A percentile compares a stretch with the other conserved stretches of the same genome.
These are phyloP conservation scores for Charadrius vociferus DNA, from an alignment of 2,113 vertebrate genomes.

Conservation along the genomic window DNA sequence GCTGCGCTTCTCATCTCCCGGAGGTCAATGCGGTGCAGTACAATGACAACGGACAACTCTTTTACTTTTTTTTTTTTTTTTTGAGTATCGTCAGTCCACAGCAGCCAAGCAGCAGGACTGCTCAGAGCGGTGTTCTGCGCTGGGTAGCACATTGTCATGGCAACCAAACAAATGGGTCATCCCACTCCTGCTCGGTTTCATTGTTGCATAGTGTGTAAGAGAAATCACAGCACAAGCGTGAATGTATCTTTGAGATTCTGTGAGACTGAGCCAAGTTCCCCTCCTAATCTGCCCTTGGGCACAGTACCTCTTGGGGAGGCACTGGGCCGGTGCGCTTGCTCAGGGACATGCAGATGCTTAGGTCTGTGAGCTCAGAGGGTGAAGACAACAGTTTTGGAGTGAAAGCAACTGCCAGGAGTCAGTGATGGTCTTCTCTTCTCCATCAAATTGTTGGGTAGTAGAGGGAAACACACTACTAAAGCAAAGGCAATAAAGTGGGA, in stretches of 20 bases:
- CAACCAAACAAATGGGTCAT: conserved; percentile 59
- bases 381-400: not conserved
- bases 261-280: not conserved
- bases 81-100: not conserved
- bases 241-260: not conserved
- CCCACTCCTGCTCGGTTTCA: not conserved
- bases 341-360: not conserved
- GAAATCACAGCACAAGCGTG: not conserved
- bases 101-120: not conserved
- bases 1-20: not conserved
- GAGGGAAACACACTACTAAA: not conserved
- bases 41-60: not conserved
- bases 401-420: not conserved
- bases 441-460: not conserved
- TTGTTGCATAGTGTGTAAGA: not conserved
- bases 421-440: not conserved
- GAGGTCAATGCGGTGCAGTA: not conserved
- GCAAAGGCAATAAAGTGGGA: not conserved
- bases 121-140: not conserved
- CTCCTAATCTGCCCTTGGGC: not conserved
- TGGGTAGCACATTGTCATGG: conserved; percentile 32
- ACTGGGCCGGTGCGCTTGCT: no score
- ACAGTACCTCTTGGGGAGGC: accelerated
- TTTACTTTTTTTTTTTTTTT: not conserved
- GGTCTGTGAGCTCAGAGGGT: not conserved